These are phyloP conservation scores for Gavia stellata DNA, from an alignment of 2,113 vertebrate species.

Conservation along the genomic window DNA sequence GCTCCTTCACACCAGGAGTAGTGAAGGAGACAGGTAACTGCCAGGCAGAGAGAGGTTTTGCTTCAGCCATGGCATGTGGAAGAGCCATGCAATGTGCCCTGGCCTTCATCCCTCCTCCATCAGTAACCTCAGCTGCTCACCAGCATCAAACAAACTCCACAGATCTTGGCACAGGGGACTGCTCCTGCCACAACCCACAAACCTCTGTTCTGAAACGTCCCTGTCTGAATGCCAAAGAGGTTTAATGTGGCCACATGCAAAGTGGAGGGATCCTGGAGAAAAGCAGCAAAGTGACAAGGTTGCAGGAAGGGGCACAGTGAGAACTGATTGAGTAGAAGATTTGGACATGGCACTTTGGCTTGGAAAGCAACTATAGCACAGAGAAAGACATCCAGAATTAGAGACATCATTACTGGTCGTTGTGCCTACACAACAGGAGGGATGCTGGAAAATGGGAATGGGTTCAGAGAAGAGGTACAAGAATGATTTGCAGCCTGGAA, in stretches of 20 bases:
- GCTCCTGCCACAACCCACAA: neutral
- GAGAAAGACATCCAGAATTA: neutral
- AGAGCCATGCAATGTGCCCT: rapidly evolving
- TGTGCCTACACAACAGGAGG: neutral
- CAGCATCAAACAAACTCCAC: rapidly evolving
- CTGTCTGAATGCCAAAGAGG: neutral
- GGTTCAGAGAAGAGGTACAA: neutral
- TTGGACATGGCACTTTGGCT: neutral
- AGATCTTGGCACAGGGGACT: neutral
- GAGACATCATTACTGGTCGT: neutral
- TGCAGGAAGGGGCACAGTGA: neutral
- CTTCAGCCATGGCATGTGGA: neutral
- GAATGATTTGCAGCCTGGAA: neutral
- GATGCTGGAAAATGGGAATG: neutral
- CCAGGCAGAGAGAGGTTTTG: neutral
- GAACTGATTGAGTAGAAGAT: neutral
- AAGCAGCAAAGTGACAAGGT: neutral
- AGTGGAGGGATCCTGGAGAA: neutral
- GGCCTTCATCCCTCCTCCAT: neutral
- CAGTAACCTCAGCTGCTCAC: neutral
- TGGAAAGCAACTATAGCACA: neutral
- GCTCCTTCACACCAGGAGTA: neutral
- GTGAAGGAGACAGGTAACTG: neutral
- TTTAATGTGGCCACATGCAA: rapidly evolving
- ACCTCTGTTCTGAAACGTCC: neutral